Conservation (phyloP, 1,140 invertebrate species). For the Drosophila nebulosa region DNA sequence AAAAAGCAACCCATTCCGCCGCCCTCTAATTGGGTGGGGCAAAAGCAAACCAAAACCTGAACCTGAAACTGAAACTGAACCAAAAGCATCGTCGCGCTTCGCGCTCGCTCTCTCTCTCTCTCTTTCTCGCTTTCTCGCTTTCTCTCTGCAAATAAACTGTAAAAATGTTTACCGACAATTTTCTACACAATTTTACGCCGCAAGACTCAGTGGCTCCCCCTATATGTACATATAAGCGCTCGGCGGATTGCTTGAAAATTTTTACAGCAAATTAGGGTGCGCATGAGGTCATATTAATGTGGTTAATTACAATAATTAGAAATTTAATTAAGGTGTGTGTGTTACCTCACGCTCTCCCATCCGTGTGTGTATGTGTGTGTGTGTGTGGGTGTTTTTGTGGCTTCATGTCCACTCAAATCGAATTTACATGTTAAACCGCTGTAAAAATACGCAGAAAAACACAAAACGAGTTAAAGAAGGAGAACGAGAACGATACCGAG, state of each 20-base stretch:
- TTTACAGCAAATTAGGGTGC: conserved; percentile 70
- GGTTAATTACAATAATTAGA: conserved; percentile 79
- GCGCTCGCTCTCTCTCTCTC: conserved; percentile 10
- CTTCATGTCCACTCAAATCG: conserved; percentile 55
- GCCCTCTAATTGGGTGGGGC: conserved; percentile 13
- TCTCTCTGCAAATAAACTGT: conserved; percentile 68
- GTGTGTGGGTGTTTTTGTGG: conserved; percentile 18
- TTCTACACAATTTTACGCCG: conserved; percentile 77
- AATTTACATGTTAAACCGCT: conserved; percentile 76
- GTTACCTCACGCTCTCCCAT: neutral
- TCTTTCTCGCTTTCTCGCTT: too few species aligned
- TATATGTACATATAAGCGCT: neutral
- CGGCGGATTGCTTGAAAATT: conserved; percentile 47
- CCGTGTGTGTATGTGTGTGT: neutral
- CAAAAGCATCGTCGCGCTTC: conserved; percentile 38
- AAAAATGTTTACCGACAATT: conserved; percentile 79
- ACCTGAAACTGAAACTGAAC: neutral
- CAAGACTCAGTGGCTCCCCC: conserved; percentile 21
- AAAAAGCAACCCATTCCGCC: conserved; percentile 34
- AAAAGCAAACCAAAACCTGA: neutral
- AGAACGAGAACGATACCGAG: conserved; percentile 7
- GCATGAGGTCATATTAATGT: conserved; percentile 79
- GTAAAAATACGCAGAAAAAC: conserved; percentile 38
- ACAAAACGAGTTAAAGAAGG: neutral
- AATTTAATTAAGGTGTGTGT: conserved; percentile 74